Evolutionary conservation across 2,113 vertebrate genomes (phyloP).

Genomic region (Semicossyphus pulcher): DNA sequence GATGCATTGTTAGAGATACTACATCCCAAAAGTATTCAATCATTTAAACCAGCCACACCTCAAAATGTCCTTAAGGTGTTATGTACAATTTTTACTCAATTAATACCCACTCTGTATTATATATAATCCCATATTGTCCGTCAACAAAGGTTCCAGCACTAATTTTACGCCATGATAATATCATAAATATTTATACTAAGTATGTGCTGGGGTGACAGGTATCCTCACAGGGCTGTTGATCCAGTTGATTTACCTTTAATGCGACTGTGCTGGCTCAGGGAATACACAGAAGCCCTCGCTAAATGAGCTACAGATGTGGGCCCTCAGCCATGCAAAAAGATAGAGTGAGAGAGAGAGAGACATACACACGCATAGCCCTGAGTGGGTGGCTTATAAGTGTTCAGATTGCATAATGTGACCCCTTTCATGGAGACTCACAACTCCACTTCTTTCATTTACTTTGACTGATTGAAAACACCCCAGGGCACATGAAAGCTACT

Average conservation of each 20-base stretch:
- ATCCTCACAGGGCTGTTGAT: constrained; percentile 51
- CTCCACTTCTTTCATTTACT: constrained; percentile 15
- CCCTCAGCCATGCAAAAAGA: constrained; percentile 53
- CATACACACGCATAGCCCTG: constrained; percentile 14
- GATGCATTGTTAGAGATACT: no score
- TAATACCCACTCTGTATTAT: not conserved
- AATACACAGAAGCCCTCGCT: constrained; percentile 64
- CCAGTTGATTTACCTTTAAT: constrained; percentile 72
- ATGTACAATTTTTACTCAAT: constrained; percentile 16
- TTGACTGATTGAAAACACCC: constrained; percentile 35
- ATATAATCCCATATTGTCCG: constrained; percentile 14
- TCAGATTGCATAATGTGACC: constrained; percentile 49
- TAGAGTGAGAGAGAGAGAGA: constrained; percentile 35
- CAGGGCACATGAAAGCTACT: not conserved
- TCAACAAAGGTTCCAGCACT: constrained; percentile 38
- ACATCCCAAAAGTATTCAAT: no score
- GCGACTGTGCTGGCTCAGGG: constrained; percentile 76
- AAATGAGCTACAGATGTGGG: constrained; percentile 82
- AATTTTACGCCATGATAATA: constrained; percentile 41
- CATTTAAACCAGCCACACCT: not conserved
- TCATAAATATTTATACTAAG: constrained; percentile 52
- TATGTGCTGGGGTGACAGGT: constrained; percentile 24
- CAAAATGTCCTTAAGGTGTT: not conserved
- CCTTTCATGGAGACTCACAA: constrained; percentile 49
- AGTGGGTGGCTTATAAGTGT: constrained; percentile 57